Base-by-base conservation (phyloP, 2,113 vertebrate genomes). In the Alouatta palliata region DNA sequence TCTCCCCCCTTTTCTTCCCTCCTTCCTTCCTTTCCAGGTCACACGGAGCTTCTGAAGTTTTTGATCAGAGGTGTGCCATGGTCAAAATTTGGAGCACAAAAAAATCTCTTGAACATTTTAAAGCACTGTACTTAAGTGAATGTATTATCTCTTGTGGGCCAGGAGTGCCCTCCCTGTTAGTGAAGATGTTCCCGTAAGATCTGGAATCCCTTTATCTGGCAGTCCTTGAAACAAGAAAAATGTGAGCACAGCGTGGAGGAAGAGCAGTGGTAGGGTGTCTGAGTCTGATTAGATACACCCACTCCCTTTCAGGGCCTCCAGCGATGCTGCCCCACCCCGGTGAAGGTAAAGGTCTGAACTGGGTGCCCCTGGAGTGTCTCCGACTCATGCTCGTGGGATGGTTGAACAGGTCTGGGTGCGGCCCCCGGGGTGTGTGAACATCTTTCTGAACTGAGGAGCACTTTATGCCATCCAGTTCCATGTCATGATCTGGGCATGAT, bases 321-420 rank as follows among this genome's bases (percentile, higher is more conserved):
- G 35, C 40, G 43, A 37, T 68, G 91, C 7, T 5, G 58, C 84
- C n/a, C 83, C 92, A 85, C 97, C 96, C 84, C 47, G 16, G 16
- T 0, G 23, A 71, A 91, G 90, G 76, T 21, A 83, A 94, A 91
- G 73, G 87, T 94, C 95, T 95, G 86, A 89, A 81, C 93, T 45
- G 17, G 45, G 47, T 68, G 82, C 86, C 83, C 76, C 76, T 52
- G 80, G 85, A 85, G 76, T 93, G 93, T 87, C 96, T 95, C 91
- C 84, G 70, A 80, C 32, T 92, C 76, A 54, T 32, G 35, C 70
- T 68, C 3, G 0, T 40, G 87, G 56, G 91, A 83, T 49, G 85
- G 96, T 30, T 45, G 87, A 95, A 86, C 98, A 97, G 95, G 97
- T 95, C 75, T 98, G 94, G 96, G 96, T 88, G 96, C 0, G 47